These are phyloP conservation scores for Amia ocellicauda DNA, from an alignment of 2,113 vertebrate genomes.

Conservation along the genomic window DNA sequence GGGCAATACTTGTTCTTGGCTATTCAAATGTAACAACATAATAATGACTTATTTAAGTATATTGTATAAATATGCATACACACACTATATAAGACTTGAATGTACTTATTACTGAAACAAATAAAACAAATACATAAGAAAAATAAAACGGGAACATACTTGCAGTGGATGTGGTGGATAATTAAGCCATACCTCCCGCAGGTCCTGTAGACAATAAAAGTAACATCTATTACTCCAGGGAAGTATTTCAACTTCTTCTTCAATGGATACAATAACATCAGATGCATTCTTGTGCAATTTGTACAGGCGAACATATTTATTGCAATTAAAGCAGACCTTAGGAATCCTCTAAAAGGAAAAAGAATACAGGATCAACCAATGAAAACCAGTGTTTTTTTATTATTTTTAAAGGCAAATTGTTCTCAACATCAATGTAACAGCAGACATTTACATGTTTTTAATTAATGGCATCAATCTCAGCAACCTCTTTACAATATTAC, in stretches of 20 bases:
- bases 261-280: conserved; percentile 66
- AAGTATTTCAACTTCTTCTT: conserved; percentile 50
- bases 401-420: background rate
- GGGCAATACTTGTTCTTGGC: too few species aligned
- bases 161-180: conserved; percentile 95
- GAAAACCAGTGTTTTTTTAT: background rate
- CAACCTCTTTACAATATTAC: too few species aligned
- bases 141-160: conserved; percentile 65
- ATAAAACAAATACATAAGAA: too few species aligned
- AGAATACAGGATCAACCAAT: background rate
- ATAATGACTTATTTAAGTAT: too few species aligned
- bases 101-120: too few species aligned
- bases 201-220: conserved; percentile 75
- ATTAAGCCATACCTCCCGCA: conserved; percentile 97
- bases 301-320: conserved; percentile 42
- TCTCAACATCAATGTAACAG: too few species aligned
- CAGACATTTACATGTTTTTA: too few species aligned
- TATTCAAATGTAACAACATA: too few species aligned
- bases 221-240: conserved; percentile 63
- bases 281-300: background rate
- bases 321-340: conserved; percentile 65
- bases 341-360: background rate
- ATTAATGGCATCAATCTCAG: too few species aligned
- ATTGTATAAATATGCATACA: too few species aligned
- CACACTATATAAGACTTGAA: too few species aligned